phyloP scores from a whole-genome alignment of 2,113 vertebrate genomes.

The Ctenomys sociabilis region DNA sequence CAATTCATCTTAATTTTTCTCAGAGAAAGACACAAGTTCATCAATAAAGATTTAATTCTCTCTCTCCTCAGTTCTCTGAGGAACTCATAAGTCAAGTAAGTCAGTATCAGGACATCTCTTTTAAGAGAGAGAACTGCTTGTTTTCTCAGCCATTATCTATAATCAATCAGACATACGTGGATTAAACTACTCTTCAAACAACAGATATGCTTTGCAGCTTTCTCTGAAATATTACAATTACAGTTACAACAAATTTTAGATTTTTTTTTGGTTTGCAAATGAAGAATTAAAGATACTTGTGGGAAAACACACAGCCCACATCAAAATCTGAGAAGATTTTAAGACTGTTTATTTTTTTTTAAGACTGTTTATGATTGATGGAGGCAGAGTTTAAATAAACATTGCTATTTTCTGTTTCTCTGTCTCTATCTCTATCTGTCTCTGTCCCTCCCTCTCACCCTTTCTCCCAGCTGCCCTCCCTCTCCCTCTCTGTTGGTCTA shows the following conservation, averaged over 20 bases:
- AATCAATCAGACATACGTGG: not conserved
- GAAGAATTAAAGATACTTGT: conserved; percentile 13
- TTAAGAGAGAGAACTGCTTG: not conserved
- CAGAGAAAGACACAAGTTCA: conserved; percentile 10
- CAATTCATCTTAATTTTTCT: not conserved
- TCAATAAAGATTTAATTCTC: conserved; percentile 62
- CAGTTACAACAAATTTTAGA: not conserved
- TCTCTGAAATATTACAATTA: not conserved
- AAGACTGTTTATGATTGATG: not conserved
- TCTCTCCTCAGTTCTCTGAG: not conserved
- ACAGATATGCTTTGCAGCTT: not conserved
- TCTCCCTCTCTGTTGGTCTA: not conserved
- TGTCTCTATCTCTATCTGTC: too few species aligned
- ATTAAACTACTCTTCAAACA: not conserved
- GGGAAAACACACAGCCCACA: not conserved
- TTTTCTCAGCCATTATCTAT: not conserved
- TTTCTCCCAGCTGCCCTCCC: too few species aligned
- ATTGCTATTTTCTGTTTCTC: not conserved
- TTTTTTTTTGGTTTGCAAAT: not conserved
- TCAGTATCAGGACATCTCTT: not conserved
- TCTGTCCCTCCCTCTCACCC: not conserved
- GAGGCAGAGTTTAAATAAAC: not conserved
- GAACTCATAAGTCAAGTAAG: not conserved
- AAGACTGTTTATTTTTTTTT: not conserved
- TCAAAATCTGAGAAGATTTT: not conserved